phyloP scores from a whole-genome alignment of 2,888 invertebrate species.

The Charanyca ferruginea region DNA sequence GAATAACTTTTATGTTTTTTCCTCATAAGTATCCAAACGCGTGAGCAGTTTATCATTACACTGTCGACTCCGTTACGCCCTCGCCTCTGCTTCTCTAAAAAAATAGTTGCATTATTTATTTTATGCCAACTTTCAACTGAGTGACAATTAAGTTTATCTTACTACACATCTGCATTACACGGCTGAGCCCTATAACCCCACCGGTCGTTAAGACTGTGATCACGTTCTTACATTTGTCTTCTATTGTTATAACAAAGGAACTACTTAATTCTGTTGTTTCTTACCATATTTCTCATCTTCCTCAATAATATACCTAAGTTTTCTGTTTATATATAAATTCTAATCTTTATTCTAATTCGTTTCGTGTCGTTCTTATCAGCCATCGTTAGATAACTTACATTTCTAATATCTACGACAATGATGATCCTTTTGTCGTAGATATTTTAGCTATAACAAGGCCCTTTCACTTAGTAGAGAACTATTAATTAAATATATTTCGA shows the following conservation, averaged over 20 bases:
- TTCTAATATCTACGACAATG: too few species aligned
- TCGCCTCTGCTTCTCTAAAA: too few species aligned
- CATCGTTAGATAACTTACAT: not conserved
- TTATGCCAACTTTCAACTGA: constrained; percentile 15
- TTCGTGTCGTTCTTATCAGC: too few species aligned
- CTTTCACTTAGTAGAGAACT: too few species aligned
- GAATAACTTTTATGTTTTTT: too few species aligned
- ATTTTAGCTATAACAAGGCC: not conserved
- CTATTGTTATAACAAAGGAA: not conserved
- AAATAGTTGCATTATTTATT: not conserved
- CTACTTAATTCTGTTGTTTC: not conserved
- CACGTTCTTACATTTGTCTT: too few species aligned
- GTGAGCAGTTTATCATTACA: too few species aligned
- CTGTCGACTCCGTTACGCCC: too few species aligned
- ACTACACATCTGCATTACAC: constrained; percentile 28
- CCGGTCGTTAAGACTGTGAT: not conserved
- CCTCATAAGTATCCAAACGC: too few species aligned
- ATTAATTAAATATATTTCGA: not conserved
- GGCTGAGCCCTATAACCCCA: constrained; percentile 30
- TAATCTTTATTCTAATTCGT: too few species aligned
- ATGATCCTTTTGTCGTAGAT: not conserved
- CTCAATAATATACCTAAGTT: too few species aligned
- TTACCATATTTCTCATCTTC: not conserved
- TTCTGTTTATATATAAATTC: too few species aligned
- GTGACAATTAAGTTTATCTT: constrained; percentile 32